These are phyloP conservation scores for Lates calcarifer DNA, from an alignment of 2,113 vertebrate genomes.

Conservation along the genomic window DNA sequence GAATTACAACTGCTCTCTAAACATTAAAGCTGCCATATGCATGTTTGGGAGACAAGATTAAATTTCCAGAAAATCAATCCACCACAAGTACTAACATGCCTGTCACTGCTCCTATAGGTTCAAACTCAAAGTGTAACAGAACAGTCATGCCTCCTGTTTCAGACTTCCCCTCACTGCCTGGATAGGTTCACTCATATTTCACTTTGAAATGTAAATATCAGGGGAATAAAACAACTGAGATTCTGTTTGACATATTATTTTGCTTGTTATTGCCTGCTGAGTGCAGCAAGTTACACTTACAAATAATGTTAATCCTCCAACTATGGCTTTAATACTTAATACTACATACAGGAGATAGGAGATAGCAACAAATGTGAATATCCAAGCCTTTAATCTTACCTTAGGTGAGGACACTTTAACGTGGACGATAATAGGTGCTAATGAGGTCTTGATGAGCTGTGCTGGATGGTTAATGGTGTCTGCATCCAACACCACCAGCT, in stretches of 20 bases:
- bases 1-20: background rate
- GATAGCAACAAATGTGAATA: background rate
- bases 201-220: constrained; percentile 24
- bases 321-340: background rate
- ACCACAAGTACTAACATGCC: constrained; percentile 13
- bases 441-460: constrained; percentile 97
- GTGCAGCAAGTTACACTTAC: background rate
- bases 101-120: constrained; percentile 12
- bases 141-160: background rate
- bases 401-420: constrained; percentile 99
- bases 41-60: background rate
- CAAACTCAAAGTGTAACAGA: background rate
- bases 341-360: background rate
- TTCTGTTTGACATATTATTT: background rate
- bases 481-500: constrained; percentile 96
- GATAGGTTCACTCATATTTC: constrained; percentile 8
- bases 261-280: background rate
- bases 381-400: constrained; percentile 79
- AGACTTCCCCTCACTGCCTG: background rate
- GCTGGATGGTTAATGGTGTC: constrained; percentile 99
- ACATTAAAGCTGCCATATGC: background rate
- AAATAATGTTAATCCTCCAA: background rate
- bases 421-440: constrained; percentile 98
- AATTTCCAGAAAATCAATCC: constrained; percentile 17
- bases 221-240: background rate